Percentiles rank a stretch among this genome's conserved stretches.
Conservation (phyloP, 2,797 vertebrate genomes). For the Momotus momota region DNA sequence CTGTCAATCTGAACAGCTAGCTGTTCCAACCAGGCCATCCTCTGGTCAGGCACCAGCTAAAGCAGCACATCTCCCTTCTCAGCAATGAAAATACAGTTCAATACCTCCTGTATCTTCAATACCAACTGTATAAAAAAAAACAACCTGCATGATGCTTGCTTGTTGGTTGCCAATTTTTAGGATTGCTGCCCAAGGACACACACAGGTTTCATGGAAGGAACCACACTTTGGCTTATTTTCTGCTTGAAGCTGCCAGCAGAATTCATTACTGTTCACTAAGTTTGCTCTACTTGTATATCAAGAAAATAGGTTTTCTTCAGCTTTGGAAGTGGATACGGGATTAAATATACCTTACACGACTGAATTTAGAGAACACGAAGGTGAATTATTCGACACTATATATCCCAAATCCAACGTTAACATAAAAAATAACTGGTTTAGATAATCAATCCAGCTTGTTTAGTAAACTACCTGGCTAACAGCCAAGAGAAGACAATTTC, state of each 20-base stretch:
- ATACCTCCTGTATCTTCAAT: not conserved
- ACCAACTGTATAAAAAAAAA: not conserved
- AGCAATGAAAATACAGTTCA: not conserved
- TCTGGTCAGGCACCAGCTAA: not conserved
- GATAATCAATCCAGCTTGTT: slow-evolving; percentile 42
- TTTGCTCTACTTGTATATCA: not conserved
- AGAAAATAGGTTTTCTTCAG: not conserved
- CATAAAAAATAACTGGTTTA: not conserved
- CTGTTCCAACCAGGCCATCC: not conserved
- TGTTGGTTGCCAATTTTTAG: not conserved
- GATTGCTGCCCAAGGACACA: not conserved
- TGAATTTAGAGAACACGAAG: not conserved
- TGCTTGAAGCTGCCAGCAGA: not conserved
- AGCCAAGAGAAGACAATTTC: slow-evolving; percentile 3
- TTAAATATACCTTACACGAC: not conserved
- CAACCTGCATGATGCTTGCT: not conserved
- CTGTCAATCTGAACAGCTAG: not conserved
- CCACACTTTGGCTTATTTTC: not conserved
- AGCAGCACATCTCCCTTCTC: not conserved
- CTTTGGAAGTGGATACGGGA: not conserved
- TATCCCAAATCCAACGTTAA: not conserved
- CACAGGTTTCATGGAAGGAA: not conserved
- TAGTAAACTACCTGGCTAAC: not conserved
- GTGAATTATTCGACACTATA: not conserved
- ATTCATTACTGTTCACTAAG: not conserved